Percentiles rank a stretch among this genome's conserved stretches.
These are phyloP conservation scores for Monopis laevigella DNA, from an alignment of 2,888 invertebrate species.

Conservation along the genomic window DNA sequence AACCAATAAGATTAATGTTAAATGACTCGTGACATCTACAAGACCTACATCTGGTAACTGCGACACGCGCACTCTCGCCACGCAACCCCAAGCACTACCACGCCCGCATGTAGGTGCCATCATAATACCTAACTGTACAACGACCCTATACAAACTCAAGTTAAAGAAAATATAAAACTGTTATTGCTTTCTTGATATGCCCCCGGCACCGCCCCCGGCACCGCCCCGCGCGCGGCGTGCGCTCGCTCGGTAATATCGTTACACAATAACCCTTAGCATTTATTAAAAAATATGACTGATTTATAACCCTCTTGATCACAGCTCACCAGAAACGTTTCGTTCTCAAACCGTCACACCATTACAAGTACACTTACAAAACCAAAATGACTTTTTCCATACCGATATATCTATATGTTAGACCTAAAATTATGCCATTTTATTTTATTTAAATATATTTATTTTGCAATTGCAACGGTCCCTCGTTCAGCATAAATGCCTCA, in stretches of 20 bases:
- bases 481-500: constrained; percentile 62
- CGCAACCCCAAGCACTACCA: not conserved
- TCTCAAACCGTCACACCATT: constrained; percentile 62
- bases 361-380: constrained; percentile 65
- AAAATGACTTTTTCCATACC: constrained; percentile 46
- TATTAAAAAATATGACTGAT: constrained; percentile 67
- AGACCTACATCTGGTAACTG: constrained; percentile 63
- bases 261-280: constrained; percentile 61
- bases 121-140: constrained; percentile 63
- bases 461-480: constrained; percentile 68
- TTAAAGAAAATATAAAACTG: constrained; percentile 21
- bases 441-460: constrained; percentile 54
- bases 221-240: constrained; percentile 17
- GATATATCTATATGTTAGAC: constrained; percentile 60
- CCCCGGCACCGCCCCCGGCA: constrained; percentile 21
- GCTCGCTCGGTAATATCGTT: constrained; percentile 45
- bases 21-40: constrained; percentile 45
- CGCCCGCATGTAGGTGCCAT: constrained; percentile 26
- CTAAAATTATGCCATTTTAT: constrained; percentile 68
- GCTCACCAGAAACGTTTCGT: constrained; percentile 64
- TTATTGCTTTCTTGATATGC: constrained; percentile 67
- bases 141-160: constrained; percentile 40
- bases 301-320: constrained; percentile 66
- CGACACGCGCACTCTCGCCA: not conserved
- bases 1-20: constrained; percentile 1